Percentiles rank a stretch among this genome's conserved stretches.
phyloP scores from a whole-genome alignment of 2,797 vertebrate species.

The Hirundo rustica region DNA sequence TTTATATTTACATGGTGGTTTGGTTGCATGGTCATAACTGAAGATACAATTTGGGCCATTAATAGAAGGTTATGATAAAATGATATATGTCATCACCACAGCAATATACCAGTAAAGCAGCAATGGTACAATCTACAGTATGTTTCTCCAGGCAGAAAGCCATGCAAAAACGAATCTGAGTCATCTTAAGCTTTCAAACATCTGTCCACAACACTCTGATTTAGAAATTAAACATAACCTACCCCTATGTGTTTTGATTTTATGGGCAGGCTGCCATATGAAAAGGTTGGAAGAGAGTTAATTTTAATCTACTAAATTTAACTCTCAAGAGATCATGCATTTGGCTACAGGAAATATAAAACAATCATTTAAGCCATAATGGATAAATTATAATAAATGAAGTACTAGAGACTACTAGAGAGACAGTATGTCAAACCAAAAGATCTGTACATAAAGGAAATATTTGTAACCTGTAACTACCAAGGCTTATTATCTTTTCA shows the following conservation, averaged over 20 bases:
- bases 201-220: constrained; percentile 72
- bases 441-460: neutral
- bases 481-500: neutral
- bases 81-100: neutral
- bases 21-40: neutral
- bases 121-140: constrained; percentile 23
- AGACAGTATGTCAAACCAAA: neutral
- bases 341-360: constrained; percentile 57
- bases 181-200: constrained; percentile 71
- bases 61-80: constrained; percentile 24
- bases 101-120: constrained; percentile 36
- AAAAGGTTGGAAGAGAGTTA: constrained; percentile 69
- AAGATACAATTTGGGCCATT: neutral
- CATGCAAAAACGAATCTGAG: constrained; percentile 64
- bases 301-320: constrained; percentile 71
- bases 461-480: neutral
- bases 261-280: constrained; percentile 48
- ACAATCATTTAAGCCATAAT: constrained; percentile 52
- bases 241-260: constrained; percentile 71
- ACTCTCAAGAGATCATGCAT: constrained; percentile 36
- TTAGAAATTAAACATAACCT: constrained; percentile 74
- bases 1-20: neutral
- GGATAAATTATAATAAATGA: constrained; percentile 17
- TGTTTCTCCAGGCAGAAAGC: constrained; percentile 71
- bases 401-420: neutral